Conservation (phyloP, 2,113 vertebrate species). For the Apistogramma diplotaenia region DNA sequence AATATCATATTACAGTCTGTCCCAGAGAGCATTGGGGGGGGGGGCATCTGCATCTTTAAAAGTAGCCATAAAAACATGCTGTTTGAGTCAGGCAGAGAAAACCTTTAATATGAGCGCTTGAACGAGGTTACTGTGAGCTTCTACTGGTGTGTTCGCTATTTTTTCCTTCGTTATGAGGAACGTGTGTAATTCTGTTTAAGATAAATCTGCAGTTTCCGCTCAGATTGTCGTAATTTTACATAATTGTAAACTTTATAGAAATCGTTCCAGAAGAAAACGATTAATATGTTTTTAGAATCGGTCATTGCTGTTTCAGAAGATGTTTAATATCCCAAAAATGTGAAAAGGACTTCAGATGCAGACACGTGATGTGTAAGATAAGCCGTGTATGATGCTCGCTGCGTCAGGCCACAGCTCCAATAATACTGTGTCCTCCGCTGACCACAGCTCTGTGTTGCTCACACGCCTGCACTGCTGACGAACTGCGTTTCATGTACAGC, state of each 20-base stretch:
- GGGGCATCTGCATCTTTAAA: not conserved
- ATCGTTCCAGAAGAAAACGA: not conserved
- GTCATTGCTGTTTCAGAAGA: not conserved
- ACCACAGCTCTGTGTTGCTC: slow-evolving; percentile 22
- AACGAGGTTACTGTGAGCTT: not conserved
- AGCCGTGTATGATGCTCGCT: not conserved
- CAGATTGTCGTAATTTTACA: too few relatives aligned
- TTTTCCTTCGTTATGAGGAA: not conserved
- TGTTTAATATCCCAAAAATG: not conserved
- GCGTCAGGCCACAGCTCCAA: not conserved
- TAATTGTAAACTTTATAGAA: not conserved
- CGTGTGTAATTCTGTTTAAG: not conserved
- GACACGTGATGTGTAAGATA: not conserved
- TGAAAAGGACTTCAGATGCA: slow-evolving; percentile 1
- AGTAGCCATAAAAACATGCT: not conserved
- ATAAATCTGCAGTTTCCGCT: too few relatives aligned
- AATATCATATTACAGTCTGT: not conserved
- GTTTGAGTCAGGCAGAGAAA: not conserved
- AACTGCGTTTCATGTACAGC: not conserved
- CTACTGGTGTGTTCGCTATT: not conserved
- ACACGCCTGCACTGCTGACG: slow-evolving; percentile 2
- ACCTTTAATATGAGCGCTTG: not conserved
- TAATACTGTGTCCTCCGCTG: not conserved
- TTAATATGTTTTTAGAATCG: not conserved
- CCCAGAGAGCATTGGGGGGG: not conserved